Base-by-base conservation (phyloP, 2,113 vertebrate genomes). In the Leptobrachium leishanense region DNA sequence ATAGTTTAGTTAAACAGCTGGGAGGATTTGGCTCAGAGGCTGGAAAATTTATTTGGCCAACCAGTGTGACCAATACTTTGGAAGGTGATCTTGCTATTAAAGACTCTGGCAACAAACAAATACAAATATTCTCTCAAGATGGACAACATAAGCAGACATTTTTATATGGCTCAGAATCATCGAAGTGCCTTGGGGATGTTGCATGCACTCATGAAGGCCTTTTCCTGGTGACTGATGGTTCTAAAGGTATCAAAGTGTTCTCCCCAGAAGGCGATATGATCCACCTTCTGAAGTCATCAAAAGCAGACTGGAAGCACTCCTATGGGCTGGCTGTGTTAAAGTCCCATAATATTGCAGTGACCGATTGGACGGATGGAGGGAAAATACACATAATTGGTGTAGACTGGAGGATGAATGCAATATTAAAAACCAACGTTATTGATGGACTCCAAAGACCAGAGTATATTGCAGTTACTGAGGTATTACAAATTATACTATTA, bases 361-460 rank as follows among this genome's bases (percentile, higher is more conserved):
- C 68, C 59, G 77, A 84, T 39, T 75, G 78, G 81, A 79, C 42
- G 68, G 1, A 55, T 73, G 9, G 15, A 42, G 80, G 68, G 5
- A 84, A 88, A 81, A 72, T 42, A 42, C 70, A 67, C 43, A 40
- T 74, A 1, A 72, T 83, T 80, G 74, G 65, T 54, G 53, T 82
- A 31, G 71, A 86, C 0, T 83, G 74, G 68, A 89, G 71, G 3
- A 82, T 77, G 46, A 87, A 86, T 74, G 41, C 12, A 6, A 11
- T 77, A 13, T 15, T 86, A 68, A 82, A 85, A 59, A 85, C 43
- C 0, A 83, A 77, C 2, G 53, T 10, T 31, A 76, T 83, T n/a
- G 63, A 86, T 63, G 79, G 66, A 10, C 86, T 85, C 81, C 69
- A 74, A 74, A 85, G 83, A 78, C 9, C 83, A 15, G 66, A 82